phyloP scores from a whole-genome alignment of 2,888 invertebrate species.

The Troilus luridus region DNA sequence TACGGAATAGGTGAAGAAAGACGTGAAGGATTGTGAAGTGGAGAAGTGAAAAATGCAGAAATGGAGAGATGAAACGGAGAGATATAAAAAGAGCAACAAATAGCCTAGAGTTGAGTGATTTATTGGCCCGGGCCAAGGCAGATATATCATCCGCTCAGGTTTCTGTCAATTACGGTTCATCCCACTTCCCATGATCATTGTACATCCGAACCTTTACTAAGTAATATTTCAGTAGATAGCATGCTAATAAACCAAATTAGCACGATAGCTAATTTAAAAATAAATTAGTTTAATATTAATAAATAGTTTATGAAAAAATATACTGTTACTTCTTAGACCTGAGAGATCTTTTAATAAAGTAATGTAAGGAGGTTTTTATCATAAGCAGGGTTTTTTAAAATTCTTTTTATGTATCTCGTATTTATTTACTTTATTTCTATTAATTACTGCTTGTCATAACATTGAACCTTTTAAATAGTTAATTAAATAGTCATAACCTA shows the following conservation, averaged over 20 bases:
- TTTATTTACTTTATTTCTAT: too few relatives aligned
- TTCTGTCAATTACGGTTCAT: slow-evolving; percentile 7
- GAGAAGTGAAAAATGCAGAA: slow-evolving; percentile 37
- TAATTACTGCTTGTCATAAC: too few relatives aligned
- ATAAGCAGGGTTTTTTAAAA: too few relatives aligned
- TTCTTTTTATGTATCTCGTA: too few relatives aligned
- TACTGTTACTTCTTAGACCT: too few relatives aligned
- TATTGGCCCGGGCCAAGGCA: not conserved
- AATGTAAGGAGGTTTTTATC: too few relatives aligned
- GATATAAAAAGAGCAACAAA: slow-evolving; percentile 10
- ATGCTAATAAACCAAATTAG: not conserved
- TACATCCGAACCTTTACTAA: not conserved
- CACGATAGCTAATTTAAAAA: too few relatives aligned
- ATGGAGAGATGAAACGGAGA: slow-evolving; percentile 4
- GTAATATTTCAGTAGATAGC: not conserved
- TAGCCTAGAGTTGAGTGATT: not conserved
- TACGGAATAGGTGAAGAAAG: not conserved
- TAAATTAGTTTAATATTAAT: too few relatives aligned
- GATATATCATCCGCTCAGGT: not conserved
- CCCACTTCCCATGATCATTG: not conserved
- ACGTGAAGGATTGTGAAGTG: not conserved
- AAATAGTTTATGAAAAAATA: too few relatives aligned
- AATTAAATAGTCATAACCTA: too few relatives aligned
- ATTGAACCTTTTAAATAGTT: too few relatives aligned
- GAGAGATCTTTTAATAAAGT: too few relatives aligned